A percentile compares a stretch with the other conserved stretches of the same genome.
These are phyloP conservation scores for Phalanger gymnotis DNA, from an alignment of 2,797 vertebrate species.

Conservation along the genomic window DNA sequence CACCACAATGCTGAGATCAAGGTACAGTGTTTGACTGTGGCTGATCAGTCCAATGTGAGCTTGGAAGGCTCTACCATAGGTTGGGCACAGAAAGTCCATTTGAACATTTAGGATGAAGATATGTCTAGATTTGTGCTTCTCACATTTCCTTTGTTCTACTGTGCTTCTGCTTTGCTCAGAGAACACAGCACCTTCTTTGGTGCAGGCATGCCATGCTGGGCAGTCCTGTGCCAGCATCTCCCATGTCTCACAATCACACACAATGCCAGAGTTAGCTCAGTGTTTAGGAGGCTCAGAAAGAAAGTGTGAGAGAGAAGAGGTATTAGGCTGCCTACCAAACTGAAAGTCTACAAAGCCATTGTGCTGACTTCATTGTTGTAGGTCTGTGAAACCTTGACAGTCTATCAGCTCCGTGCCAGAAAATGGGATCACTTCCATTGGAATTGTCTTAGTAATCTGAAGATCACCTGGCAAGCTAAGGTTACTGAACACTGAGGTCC, in stretches of 20 bases:
- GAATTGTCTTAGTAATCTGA: not conserved
- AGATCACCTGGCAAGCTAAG: not conserved
- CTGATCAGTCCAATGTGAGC: not conserved
- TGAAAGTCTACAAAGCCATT: not conserved
- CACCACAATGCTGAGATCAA: not conserved
- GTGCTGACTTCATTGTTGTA: not conserved
- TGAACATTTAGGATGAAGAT: not conserved
- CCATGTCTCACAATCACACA: not conserved
- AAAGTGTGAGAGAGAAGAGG: not conserved
- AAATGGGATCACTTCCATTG: not conserved
- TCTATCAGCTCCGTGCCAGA: not conserved
- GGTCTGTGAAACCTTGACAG: not conserved
- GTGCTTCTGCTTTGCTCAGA: not conserved
- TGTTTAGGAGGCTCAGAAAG: not conserved
- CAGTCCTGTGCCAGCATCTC: not conserved
- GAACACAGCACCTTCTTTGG: not conserved
- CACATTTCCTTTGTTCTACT: not conserved
- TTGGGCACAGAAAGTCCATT: not conserved
- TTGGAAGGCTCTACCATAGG: not conserved
- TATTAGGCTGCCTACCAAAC: not conserved
- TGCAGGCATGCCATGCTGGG: not conserved
- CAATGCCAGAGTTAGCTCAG: not conserved
- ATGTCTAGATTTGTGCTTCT: not conserved
- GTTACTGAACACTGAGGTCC: not conserved
- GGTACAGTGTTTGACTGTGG: not conserved